These are phyloP conservation scores for Meloidogyne exigua DNA, from an alignment of 1,140 invertebrate species.

Conservation along the genomic window DNA sequence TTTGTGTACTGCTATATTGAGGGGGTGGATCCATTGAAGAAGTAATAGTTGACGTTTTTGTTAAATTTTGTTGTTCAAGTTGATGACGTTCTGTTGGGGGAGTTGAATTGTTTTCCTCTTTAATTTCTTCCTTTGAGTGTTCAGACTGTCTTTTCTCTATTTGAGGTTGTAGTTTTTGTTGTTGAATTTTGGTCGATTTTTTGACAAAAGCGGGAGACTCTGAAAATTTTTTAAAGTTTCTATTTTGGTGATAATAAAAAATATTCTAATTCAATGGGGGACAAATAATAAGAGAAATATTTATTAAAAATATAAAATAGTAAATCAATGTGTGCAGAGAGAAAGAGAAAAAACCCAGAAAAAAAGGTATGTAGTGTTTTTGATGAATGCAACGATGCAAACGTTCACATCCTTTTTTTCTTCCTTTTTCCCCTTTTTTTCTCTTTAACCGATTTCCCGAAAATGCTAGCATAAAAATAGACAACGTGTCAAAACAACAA, in stretches of 20 bases:
- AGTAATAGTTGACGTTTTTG: background rate
- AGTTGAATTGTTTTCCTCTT: background rate
- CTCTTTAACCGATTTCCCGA: background rate
- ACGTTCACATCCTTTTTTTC: background rate
- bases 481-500: background rate
- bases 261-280: too few relatives aligned
- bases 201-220: background rate
- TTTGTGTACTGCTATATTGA: background rate
- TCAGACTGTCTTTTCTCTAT: background rate
- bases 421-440: background rate
- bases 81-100: background rate
- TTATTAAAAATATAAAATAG: background rate
- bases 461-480: background rate
- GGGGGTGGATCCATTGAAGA: slow-evolving; percentile 4
- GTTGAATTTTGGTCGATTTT: background rate
- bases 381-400: slow-evolving; percentile 4
- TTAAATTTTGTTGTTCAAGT: slow-evolving; percentile 2
- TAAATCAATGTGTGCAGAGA: background rate
- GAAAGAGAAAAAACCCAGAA: background rate
- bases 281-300: background rate
- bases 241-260: background rate
- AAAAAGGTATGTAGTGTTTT: background rate
- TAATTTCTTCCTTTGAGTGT: background rate
- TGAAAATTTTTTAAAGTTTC: background rate
- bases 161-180: background rate